Evolutionary conservation across 2,797 vertebrate genomes (phyloP).

Genomic region (Centroberyx gerrardi): DNA sequence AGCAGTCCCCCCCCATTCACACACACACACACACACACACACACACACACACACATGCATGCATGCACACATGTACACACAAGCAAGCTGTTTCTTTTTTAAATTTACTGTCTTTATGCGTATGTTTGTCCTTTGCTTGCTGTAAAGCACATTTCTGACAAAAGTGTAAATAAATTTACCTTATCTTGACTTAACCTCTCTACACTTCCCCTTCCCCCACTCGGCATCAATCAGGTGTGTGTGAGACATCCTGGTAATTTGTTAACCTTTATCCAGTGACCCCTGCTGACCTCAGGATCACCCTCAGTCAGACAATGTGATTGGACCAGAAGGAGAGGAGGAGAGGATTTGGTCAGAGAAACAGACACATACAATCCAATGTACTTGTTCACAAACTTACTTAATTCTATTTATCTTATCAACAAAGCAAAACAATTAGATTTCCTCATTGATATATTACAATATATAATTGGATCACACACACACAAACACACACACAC

Average conservation of each 20-base stretch:
- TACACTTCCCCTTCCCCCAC: slow-evolving; percentile 41
- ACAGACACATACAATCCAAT: slow-evolving; percentile 6
- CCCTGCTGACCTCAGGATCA: slow-evolving; percentile 68
- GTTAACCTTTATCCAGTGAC: slow-evolving; percentile 81
- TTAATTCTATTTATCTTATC: too few species aligned
- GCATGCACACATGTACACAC: background rate
- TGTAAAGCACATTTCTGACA: background rate
- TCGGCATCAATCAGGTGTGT: slow-evolving; percentile 75
- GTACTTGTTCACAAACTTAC: slow-evolving; percentile 26
- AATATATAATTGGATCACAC: slow-evolving; percentile 24
- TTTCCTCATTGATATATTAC: slow-evolving; percentile 4
- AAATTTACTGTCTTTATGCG: background rate
- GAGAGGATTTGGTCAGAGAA: slow-evolving; percentile 44
- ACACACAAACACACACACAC: slow-evolving; percentile 21
- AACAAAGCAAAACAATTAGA: too few species aligned
- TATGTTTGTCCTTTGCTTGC: background rate
- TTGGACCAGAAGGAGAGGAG: slow-evolving; percentile 19
- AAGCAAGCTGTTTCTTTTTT: background rate
- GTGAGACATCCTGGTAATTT: slow-evolving; percentile 72
- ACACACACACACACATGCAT: background rate
- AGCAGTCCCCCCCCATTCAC: background rate
- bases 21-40: background rate
- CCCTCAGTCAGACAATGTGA: slow-evolving; percentile 50
- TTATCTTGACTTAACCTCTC: slow-evolving; percentile 62
- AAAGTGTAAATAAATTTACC: slow-evolving; percentile 28